Evolutionary conservation across 2,888 invertebrate species (phyloP), one percentile per base, ranked within the genome.

Genomic region (Peribatodes rhomboidaria): DNA sequence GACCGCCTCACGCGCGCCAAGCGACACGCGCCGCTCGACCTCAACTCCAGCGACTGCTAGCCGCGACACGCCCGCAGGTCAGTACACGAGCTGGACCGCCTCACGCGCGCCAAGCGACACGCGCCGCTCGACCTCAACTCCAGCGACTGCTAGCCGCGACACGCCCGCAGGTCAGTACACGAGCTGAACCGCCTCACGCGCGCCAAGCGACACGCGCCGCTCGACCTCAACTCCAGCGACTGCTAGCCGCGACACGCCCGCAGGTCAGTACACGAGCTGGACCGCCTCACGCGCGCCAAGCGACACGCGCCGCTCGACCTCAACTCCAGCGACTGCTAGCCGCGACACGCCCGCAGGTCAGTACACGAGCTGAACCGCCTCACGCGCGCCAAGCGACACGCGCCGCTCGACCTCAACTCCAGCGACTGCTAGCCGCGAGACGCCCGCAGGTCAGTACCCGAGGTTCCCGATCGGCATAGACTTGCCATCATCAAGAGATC

Each of bases 181-280:
- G 98, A 98, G 90, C 94, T 98, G 41, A 98, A 98, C 92, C 95
- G 98, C 72, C 95, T 98, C 83, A 96, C 97, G 70, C 95, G 97
- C 76, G 95, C 95, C 75, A 96, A 96, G 86, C 80, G 91, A 22
- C 97, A 82, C 95, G 96, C 97, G 49, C 57, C 63, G 39, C 44
- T 59, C 41, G 59, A 59, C 50, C 55, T 61, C 50, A 61, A 61
- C 61, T 61, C 61, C 42, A 56, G 42, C 61, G 61, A 61, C 39
- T 67, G 67, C 67, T 67, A 67, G 62, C 49, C 27, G 10, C 31
- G 0, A 18, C 50, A 13, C 33, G 35, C 31, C 8, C 33, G 13
- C 50, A 52, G 50, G 47, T 49, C 20, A 1, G 20, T 46, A 42
- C n/a, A n/a, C 10, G 98, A 98, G 90, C 94, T 98, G 41, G 98